Conservation (phyloP, 2,888 invertebrate genomes). For the Melinopterus prodromus region DNA sequence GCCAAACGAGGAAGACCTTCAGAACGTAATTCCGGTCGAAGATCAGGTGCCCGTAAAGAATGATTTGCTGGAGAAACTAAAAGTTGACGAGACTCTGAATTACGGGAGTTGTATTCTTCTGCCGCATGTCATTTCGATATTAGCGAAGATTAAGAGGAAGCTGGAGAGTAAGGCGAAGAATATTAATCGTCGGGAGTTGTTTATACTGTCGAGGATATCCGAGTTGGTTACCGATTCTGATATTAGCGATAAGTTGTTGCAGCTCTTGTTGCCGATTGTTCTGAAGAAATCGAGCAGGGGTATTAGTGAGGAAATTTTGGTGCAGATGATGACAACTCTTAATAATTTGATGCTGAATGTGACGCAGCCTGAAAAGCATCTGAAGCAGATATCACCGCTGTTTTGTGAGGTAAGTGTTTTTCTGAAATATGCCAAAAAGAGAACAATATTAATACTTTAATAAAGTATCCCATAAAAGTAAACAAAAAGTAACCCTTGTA, state of each 20-base stretch:
- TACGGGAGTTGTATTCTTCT: slow-evolving; percentile 78
- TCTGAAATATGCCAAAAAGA: not conserved
- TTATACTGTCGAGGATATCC: slow-evolving; percentile 79
- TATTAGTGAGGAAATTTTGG: slow-evolving; percentile 73
- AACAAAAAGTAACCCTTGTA: too few relatives aligned
- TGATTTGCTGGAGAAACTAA: slow-evolving; percentile 51
- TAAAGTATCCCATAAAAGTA: too few relatives aligned
- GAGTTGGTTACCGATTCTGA: slow-evolving; percentile 74
- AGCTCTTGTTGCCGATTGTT: slow-evolving; percentile 75
- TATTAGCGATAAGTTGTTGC: slow-evolving; percentile 74
- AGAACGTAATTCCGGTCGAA: slow-evolving; percentile 55
- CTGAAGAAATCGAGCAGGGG: slow-evolving; percentile 69
- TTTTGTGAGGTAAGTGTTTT: slow-evolving; percentile 68
- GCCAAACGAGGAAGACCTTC: slow-evolving; percentile 65
- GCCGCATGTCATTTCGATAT: slow-evolving; percentile 75
- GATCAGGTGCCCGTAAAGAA: slow-evolving; percentile 57
- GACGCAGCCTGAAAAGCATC: slow-evolving; percentile 69
- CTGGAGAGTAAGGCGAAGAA: slow-evolving; percentile 68
- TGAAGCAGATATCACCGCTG: slow-evolving; percentile 75
- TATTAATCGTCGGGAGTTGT: slow-evolving; percentile 74
- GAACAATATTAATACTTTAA: too few relatives aligned
- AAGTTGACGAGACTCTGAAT: slow-evolving; percentile 64
- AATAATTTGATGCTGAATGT: slow-evolving; percentile 79
- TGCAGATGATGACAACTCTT: slow-evolving; percentile 75
- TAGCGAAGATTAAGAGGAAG: slow-evolving; percentile 74